Conservation (phyloP, 2,113 vertebrate species). For the Syrrhaptes paradoxus region DNA sequence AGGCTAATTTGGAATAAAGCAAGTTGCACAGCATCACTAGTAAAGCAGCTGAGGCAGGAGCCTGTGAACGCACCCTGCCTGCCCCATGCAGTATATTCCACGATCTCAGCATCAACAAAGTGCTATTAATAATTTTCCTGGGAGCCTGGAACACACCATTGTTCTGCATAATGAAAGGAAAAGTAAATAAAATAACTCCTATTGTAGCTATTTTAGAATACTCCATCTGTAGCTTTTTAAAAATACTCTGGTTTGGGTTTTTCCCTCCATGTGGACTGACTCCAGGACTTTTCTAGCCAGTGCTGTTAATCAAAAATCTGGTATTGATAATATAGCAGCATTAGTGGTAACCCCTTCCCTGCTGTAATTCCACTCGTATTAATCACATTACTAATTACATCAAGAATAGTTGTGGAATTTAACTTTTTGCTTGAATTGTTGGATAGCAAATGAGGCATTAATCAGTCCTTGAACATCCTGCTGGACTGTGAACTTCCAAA, state of each 20-base stretch:
- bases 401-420: neutral
- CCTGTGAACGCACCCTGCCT: neutral
- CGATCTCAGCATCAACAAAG: neutral
- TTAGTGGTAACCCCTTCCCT: neutral
- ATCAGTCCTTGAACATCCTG: neutral
- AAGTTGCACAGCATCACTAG: neutral
- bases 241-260: neutral
- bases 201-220: constrained; percentile 28
- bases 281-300: neutral
- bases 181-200: constrained; percentile 29
- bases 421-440: neutral
- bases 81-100: neutral
- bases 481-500: neutral
- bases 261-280: neutral
- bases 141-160: neutral
- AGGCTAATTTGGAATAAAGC: neutral
- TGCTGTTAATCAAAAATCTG: neutral
- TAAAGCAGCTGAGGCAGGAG: neutral
- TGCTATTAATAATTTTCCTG: constrained; percentile 39
- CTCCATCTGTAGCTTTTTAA: neutral
- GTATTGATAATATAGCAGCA: neutral
- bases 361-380: neutral
- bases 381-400: neutral
- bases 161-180: constrained; percentile 47
- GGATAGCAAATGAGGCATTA: neutral